Percentiles rank a stretch among this genome's conserved stretches.
phyloP scores from a whole-genome alignment of 2,113 vertebrate species.

The Phylloscopus trochilus region DNA sequence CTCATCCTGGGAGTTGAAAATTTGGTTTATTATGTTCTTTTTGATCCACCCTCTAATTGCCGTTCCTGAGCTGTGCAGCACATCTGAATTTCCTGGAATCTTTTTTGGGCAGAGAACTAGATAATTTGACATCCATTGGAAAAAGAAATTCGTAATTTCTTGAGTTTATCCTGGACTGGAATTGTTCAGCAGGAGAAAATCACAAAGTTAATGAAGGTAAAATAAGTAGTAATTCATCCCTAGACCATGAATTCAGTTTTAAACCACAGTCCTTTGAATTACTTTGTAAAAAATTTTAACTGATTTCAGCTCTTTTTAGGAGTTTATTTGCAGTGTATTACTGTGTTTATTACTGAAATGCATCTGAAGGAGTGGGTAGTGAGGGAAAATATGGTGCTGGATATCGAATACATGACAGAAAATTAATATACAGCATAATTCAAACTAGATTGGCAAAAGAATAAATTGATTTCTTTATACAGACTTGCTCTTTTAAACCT shows the following conservation, averaged over 20 bases:
- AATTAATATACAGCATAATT: not conserved
- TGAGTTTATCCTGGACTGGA: not conserved
- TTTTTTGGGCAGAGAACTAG: not conserved
- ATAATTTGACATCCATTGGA: not conserved
- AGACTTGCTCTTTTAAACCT: not conserved
- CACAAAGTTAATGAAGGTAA: not conserved
- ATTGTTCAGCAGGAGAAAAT: not conserved
- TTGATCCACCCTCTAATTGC: not conserved
- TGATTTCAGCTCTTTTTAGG: not conserved
- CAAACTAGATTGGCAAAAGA: not conserved
- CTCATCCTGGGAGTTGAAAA: not conserved
- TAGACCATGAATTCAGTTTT: not conserved
- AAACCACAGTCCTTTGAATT: not conserved
- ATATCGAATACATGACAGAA: not conserved
- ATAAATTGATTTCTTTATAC: rapidly evolving
- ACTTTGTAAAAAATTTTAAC: not conserved
- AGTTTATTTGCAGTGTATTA: not conserved
- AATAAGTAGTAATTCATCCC: not conserved
- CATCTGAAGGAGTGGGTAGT: not conserved
- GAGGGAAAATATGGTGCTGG: not conserved
- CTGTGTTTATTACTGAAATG: not conserved
- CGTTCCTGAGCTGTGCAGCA: not conserved
- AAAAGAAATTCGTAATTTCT: not conserved
- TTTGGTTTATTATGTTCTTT: not conserved
- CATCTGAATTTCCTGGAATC: not conserved